A percentile compares a stretch with the other conserved stretches of the same genome.
phyloP scores from a whole-genome alignment of 2,888 invertebrate genomes.

The Julus scandinavius region DNA sequence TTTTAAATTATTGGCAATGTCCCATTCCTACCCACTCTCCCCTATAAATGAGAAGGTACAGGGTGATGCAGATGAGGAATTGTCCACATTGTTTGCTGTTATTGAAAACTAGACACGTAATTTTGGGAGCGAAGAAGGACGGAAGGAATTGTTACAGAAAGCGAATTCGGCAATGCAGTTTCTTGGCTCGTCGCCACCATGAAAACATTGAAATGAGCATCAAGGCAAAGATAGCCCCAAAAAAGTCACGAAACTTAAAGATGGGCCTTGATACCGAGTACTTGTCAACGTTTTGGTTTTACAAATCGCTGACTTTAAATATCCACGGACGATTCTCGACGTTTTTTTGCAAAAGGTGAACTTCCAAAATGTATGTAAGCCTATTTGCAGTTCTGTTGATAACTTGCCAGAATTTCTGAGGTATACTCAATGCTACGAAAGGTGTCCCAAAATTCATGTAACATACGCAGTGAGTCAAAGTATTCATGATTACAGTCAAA shows the following conservation, averaged over 20 bases:
- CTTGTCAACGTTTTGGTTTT: neutral
- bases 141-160: neutral
- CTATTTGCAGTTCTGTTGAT: slow-evolving; percentile 24
- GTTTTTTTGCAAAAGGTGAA: slow-evolving; percentile 29
- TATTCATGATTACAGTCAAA: too few species aligned
- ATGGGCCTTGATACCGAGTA: neutral
- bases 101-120: neutral
- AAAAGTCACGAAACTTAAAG: neutral
- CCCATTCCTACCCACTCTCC: too few species aligned
- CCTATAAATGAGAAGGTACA: neutral
- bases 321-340: neutral
- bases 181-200: neutral
- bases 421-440: neutral
- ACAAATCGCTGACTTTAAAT: slow-evolving; percentile 41
- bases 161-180: neutral
- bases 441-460: neutral
- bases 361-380: neutral
- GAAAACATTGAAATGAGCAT: neutral
- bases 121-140: too few species aligned
- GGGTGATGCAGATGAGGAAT: neutral
- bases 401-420: neutral
- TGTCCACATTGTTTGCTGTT: neutral
- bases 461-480: neutral
- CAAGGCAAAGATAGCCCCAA: neutral
- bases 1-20: too few species aligned